phyloP scores from a whole-genome alignment of 2,113 vertebrate genomes.

The Phaethornis superciliosus region DNA sequence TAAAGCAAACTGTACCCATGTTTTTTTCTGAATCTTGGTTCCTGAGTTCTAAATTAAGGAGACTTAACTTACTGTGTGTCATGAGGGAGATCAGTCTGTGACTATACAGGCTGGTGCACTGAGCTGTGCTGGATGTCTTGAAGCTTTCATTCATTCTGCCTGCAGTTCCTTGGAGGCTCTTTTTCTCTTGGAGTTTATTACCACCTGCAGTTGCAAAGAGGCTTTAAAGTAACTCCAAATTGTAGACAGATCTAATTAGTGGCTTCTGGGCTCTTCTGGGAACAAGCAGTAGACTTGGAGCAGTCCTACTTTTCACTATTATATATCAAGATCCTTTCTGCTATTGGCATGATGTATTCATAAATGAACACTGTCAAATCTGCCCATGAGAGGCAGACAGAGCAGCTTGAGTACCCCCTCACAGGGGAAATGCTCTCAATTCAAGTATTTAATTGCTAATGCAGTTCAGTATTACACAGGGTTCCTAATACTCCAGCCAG shows the following conservation, averaged over 20 bases:
- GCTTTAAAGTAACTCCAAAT: neutral
- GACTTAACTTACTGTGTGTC: neutral
- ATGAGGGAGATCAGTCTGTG: neutral
- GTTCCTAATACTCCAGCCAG: neutral
- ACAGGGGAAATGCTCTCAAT: neutral
- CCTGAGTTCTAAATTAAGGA: neutral
- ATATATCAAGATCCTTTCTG: neutral
- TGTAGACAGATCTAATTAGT: neutral
- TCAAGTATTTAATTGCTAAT: neutral
- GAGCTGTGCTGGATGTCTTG: neutral
- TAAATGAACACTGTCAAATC: neutral
- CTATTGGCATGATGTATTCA: neutral
- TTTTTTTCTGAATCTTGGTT: neutral
- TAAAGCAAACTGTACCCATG: neutral
- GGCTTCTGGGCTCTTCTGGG: neutral
- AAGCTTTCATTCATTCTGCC: neutral
- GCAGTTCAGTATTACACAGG: neutral
- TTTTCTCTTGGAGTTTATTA: neutral
- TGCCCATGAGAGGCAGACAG: neutral
- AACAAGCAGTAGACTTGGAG: neutral
- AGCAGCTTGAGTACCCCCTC: neutral
- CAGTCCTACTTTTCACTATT: neutral
- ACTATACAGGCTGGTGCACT: neutral
- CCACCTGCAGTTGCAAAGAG: neutral
- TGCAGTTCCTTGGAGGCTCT: neutral